These are phyloP conservation scores for Chrysolina oricalcia DNA, from an alignment of 2,888 invertebrate genomes.

Conservation along the genomic window DNA sequence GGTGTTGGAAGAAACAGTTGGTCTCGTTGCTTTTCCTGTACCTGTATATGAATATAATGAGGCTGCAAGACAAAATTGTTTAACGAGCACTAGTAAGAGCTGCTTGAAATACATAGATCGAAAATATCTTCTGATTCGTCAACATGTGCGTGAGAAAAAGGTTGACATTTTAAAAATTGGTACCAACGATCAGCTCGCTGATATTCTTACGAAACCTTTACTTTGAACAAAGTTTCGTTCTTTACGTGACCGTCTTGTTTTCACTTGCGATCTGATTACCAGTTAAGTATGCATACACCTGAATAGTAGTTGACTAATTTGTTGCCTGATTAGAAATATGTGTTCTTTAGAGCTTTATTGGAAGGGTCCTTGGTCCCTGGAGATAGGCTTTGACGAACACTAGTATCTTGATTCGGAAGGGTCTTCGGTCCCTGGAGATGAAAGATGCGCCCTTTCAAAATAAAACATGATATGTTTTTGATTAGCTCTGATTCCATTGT, in stretches of 20 bases:
- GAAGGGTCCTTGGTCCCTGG: neutral
- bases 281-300: slow-evolving; percentile 10
- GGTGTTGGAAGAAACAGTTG: neutral
- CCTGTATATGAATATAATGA: neutral
- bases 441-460: neutral
- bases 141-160: slow-evolving; percentile 3
- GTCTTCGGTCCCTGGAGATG: neutral
- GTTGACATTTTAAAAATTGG: neutral
- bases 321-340: neutral
- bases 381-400: neutral
- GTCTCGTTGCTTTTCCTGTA: neutral
- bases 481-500: neutral
- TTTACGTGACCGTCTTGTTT: slow-evolving; percentile 6
- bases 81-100: neutral
- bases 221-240: neutral
- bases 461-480: no score
- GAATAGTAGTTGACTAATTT: neutral
- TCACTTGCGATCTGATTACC: neutral
- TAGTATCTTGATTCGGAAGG: neutral
- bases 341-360: neutral
- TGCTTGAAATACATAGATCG: slow-evolving; percentile 5
- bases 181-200: neutral
- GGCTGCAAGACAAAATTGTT: neutral
- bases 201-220: slow-evolving; percentile 1
- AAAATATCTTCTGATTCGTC: slow-evolving; percentile 6